Percentiles rank a stretch among this genome's conserved stretches.
phyloP scores from a whole-genome alignment of 2,797 vertebrate species.

The Petrocephalus schoutedeni region DNA sequence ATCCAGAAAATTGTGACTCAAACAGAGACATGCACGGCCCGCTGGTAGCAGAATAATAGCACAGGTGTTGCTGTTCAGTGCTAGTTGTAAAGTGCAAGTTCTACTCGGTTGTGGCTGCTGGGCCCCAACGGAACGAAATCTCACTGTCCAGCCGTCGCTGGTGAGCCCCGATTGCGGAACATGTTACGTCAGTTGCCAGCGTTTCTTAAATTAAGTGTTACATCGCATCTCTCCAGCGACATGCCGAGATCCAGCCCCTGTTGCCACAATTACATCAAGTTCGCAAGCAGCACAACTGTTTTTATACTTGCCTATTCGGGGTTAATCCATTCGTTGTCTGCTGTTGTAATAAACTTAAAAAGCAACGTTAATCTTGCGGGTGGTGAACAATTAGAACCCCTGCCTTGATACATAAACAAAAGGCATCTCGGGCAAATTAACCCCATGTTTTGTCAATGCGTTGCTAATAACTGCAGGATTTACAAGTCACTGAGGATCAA shows the following conservation, averaged over 20 bases:
- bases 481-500: neutral
- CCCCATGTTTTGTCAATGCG: neutral
- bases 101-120: constrained; percentile 68
- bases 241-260: constrained; percentile 47
- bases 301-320: constrained; percentile 39
- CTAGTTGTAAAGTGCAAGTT: constrained; percentile 60
- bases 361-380: constrained; percentile 15
- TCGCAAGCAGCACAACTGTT: constrained; percentile 50
- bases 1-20: constrained; percentile 60
- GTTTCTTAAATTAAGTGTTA: neutral
- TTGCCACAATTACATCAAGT: constrained; percentile 59
- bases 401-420: constrained; percentile 9
- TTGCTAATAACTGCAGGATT: neutral
- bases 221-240: neutral
- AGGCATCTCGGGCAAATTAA: neutral
- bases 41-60: constrained; percentile 65
- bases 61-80: constrained; percentile 28
- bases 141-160: neutral
- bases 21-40: constrained; percentile 67
- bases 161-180: neutral
- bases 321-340: constrained; percentile 15
- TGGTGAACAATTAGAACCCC: constrained; percentile 19
- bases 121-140: constrained; percentile 49
- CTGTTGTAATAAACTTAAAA: constrained; percentile 15
- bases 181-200: neutral